Conservation (phyloP, 2,888 invertebrate genomes). For the Trachelus troglodyta region DNA sequence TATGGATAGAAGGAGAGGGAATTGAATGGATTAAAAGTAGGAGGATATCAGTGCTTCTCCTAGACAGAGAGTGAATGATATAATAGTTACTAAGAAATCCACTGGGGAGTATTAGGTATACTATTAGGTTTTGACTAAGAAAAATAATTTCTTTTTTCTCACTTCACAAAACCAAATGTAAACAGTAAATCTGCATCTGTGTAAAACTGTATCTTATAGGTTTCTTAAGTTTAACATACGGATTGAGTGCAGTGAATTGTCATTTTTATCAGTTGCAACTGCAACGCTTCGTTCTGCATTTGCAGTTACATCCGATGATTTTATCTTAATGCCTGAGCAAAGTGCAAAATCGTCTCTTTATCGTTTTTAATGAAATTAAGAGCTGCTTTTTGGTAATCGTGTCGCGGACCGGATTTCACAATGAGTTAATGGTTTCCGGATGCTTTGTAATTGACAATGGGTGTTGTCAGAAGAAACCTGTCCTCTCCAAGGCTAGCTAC, state of each 20-base stretch:
- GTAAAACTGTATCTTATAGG: background rate
- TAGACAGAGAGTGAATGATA: background rate
- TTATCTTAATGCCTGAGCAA: background rate
- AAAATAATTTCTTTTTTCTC: background rate
- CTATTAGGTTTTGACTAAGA: background rate
- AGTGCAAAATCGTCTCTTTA: background rate
- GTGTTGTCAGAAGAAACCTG: background rate
- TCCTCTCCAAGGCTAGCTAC: background rate
- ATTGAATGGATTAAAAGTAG: background rate
- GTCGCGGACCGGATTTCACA: background rate
- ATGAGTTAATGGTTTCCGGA: background rate
- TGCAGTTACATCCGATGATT: background rate
- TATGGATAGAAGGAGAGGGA: background rate
- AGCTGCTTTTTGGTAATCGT: background rate
- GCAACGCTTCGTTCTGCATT: background rate
- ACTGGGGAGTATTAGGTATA: background rate
- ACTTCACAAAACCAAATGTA: background rate
- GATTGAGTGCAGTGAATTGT: too few species aligned
- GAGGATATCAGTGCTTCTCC: background rate
- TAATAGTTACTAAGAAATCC: background rate
- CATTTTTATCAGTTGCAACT: background rate
- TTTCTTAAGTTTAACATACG: too few species aligned
- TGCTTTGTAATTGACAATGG: background rate
- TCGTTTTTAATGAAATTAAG: background rate
- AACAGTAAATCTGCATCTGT: background rate